Evolutionary conservation across 2,113 vertebrate species (phyloP), one percentile per base, ranked within the genome.

Genomic region (Cathartes aura): DNA sequence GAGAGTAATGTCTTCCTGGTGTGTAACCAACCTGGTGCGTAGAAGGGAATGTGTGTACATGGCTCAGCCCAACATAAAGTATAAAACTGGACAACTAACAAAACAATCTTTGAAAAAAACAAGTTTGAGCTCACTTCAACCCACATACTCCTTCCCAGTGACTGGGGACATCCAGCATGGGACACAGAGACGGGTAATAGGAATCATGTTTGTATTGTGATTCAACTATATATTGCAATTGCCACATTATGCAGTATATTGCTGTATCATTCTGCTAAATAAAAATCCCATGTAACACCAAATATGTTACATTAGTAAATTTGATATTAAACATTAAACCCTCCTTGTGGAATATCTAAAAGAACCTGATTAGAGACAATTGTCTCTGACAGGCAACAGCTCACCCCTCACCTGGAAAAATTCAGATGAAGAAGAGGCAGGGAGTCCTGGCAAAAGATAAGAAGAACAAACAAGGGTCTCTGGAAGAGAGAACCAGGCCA

Each of bases 121-220:
- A 67, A 68, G n/a, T 67, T 66, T 58, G 30, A 76, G 53, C 36
- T 78, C 45, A 59, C 32, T 78, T 68, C 13, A 52, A 50, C 23
- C 13, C 34, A 34, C 21, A 10, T 21, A 63, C 20, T 45, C 12
- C 26, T 73, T 34, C 26, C 12, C 21, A 34, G 34, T 1, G 2
- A 8, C 34, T 38, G 26, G 12, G 27, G 9, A 56, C 40, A 38
- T 22, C 5, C 40, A 34, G 27, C 27, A 27, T 11, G 0, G 20
- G 32, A 32, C 32, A n/a, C 56, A 30, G 26, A 43, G 26, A 53
- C 12, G 9, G 3, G 32, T 63, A 36, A 36, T 15, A 62, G 16
- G 29, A 42, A 50, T 11, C 11, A 7, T 4, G 2, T 43, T 42
- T 0, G 0, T 52, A 30, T 12, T 36, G 32, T 19, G 11, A 62